Conservation (phyloP, 2,113 vertebrate genomes). For the Cavia aperea region DNA sequence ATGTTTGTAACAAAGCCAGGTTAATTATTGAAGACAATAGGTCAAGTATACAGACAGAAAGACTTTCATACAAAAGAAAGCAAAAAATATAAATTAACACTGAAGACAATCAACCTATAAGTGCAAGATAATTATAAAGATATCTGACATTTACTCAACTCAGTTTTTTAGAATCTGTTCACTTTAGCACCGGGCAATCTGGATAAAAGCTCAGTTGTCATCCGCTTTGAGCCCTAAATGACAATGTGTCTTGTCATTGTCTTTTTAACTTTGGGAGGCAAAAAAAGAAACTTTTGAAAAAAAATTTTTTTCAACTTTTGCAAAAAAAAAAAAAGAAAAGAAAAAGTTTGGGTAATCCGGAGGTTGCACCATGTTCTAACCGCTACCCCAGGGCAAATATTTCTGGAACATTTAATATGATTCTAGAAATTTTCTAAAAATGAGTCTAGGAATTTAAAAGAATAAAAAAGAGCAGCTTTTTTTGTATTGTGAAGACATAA, state of each 20-base stretch:
- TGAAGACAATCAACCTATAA: background rate
- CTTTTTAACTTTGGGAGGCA: background rate
- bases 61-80: constrained; percentile 32
- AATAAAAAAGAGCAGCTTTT: background rate
- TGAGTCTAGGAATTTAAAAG: background rate
- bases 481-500: background rate
- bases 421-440: constrained; percentile 19
- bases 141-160: background rate
- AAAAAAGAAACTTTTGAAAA: background rate
- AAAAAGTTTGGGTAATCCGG: background rate
- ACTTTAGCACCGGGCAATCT: background rate
- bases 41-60: background rate
- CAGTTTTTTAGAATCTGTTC: background rate
- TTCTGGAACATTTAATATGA: background rate
- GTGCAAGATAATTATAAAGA: constrained; percentile 32
- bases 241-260: background rate
- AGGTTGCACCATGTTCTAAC: background rate
- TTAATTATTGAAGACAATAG: constrained; percentile 36
- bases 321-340: background rate
- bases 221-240: background rate
- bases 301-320: background rate
- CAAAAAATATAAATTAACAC: constrained; percentile 13
- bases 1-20: background rate
- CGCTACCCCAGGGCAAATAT: background rate
- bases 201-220: background rate